Conservation (phyloP, 2,113 vertebrate genomes). For the Dicerorhinus sumatrensis region DNA sequence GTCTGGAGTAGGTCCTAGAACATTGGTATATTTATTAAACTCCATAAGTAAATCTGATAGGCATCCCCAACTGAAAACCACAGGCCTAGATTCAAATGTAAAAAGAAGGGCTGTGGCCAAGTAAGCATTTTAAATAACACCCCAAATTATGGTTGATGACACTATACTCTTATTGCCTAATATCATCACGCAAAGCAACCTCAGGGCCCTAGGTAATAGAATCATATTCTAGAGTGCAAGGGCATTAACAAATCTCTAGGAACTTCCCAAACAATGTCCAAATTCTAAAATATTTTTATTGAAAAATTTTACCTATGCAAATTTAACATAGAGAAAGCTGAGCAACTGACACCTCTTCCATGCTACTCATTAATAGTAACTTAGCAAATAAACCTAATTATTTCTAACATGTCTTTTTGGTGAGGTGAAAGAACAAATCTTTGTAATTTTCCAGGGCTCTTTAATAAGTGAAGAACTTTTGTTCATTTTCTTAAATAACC, state of each 20-base stretch:
- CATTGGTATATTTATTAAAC: neutral
- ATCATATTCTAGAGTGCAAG: neutral
- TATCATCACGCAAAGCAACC: neutral
- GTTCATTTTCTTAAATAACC: neutral
- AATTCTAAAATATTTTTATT: conserved; percentile 32
- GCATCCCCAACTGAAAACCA: neutral
- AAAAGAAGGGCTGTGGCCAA: neutral
- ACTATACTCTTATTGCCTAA: neutral
- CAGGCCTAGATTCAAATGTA: neutral
- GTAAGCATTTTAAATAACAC: conserved; percentile 9
- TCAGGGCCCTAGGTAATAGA: neutral
- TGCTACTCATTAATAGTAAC: neutral
- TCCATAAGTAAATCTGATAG: neutral
- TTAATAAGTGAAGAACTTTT: conserved; percentile 25
- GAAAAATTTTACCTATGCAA: neutral
- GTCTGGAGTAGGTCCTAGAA: neutral
- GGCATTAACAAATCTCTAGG: neutral
- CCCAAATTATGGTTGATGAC: neutral
- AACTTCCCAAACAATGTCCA: neutral
- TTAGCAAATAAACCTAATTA: neutral
- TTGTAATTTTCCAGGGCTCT: neutral
- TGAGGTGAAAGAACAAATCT: neutral
- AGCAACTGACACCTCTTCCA: neutral
- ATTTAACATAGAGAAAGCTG: neutral
- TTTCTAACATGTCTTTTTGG: neutral